These are phyloP conservation scores for Biston betularia DNA, from an alignment of 2,888 invertebrate species.

Conservation along the genomic window DNA sequence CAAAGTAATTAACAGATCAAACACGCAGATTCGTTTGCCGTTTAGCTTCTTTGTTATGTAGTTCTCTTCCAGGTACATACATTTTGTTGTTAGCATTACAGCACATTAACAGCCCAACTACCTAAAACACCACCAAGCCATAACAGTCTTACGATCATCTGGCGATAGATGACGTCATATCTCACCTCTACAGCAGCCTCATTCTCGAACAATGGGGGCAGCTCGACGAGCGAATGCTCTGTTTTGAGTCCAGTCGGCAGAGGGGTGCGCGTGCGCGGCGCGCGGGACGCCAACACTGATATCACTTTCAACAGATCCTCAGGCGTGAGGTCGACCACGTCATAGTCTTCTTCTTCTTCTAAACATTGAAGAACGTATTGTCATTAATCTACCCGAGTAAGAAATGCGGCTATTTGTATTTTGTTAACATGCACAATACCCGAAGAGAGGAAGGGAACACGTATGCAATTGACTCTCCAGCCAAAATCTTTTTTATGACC, in stretches of 20 bases:
- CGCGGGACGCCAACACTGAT: constrained; percentile 90
- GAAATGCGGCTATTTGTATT: no score
- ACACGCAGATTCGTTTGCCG: no score
- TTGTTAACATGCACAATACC: no score
- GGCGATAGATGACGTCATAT: not conserved
- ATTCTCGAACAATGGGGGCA: constrained; percentile 64
- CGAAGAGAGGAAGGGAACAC: no score
- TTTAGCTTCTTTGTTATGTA: no score
- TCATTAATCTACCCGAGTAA: not conserved
- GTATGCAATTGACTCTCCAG: no score
- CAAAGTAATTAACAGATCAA: no score
- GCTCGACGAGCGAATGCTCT: constrained; percentile 74
- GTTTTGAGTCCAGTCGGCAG: constrained; percentile 86
- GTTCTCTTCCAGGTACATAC: no score
- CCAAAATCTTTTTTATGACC: no score
- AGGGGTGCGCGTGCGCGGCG: constrained; percentile 90
- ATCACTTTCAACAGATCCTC: constrained; percentile 93
- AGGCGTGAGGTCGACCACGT: constrained; percentile 83
- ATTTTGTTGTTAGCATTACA: no score
- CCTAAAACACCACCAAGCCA: no score
- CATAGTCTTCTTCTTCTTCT: constrained; percentile 48
- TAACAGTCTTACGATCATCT: not conserved
- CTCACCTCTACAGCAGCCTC: constrained; percentile 77
- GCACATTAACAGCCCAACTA: no score
- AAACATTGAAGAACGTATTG: constrained; percentile 5